Evolutionary conservation across 2,113 vertebrate genomes (phyloP).

Genomic region (Connochaetes taurinus): DNA sequence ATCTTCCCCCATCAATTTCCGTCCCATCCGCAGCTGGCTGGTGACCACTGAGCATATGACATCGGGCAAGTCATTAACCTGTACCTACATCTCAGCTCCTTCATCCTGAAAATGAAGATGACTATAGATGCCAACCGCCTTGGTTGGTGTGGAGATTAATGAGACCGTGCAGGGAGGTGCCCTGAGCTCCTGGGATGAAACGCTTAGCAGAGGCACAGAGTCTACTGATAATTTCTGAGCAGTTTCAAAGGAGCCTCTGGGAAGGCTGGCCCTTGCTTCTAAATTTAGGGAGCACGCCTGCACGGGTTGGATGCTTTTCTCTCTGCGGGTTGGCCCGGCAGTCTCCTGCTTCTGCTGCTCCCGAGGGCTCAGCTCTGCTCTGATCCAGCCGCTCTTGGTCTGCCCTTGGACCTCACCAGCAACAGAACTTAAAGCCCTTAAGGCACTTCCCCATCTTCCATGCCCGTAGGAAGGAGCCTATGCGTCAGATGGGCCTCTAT

Average conservation of each 20-base stretch:
- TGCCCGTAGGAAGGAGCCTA: neutral
- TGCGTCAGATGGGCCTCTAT: neutral
- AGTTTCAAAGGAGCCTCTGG: constrained; percentile 38
- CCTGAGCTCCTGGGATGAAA: constrained; percentile 21
- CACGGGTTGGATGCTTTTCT: neutral
- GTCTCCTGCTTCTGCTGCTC: neutral
- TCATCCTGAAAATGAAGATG: constrained; percentile 58
- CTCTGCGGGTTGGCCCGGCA: neutral
- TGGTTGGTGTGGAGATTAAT: constrained; percentile 36
- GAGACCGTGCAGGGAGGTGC: neutral
- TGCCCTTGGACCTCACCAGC: neutral
- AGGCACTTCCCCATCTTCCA: neutral
- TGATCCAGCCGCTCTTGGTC: neutral
- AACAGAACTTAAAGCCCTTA: neutral
- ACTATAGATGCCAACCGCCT: neutral
- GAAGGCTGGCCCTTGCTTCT: constrained; percentile 27
- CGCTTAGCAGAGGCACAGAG: neutral
- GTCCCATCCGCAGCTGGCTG: neutral
- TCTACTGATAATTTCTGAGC: constrained; percentile 46
- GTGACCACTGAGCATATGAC: constrained; percentile 19
- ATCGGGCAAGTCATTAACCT: constrained; percentile 46
- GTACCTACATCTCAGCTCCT: neutral
- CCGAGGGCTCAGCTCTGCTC: neutral
- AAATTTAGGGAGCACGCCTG: neutral
- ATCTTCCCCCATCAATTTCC: neutral